phyloP scores from a whole-genome alignment of 2,113 vertebrate species.

The Microtus oregoni region DNA sequence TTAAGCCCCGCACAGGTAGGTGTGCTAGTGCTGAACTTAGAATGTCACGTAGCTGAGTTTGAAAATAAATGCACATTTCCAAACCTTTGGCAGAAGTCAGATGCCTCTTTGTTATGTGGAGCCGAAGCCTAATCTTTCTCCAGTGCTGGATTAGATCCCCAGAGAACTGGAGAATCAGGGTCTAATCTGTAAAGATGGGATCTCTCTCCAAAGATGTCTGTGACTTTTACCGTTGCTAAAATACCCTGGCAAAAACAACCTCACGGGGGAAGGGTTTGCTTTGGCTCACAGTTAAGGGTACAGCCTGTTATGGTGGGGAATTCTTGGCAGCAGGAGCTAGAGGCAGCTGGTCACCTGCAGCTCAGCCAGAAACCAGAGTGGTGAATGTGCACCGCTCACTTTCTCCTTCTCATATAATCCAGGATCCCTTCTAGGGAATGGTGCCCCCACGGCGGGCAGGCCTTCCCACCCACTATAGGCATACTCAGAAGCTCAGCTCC shows the following conservation, averaged over 20 bases:
- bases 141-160: background rate
- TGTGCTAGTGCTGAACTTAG: conserved; percentile 89
- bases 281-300: background rate
- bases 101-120: conserved; percentile 67
- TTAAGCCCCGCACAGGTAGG: conserved; percentile 90
- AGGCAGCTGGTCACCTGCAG: background rate
- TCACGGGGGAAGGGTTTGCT: background rate
- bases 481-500: too few species aligned
- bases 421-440: background rate
- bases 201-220: background rate
- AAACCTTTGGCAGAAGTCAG: conserved; percentile 62
- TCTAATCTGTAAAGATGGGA: background rate
- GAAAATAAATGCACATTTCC: conserved; percentile 92
- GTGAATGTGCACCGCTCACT: background rate
- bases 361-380: background rate
- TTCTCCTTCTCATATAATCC: background rate
- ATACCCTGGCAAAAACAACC: background rate
- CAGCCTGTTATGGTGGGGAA: background rate
- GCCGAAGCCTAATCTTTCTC: background rate
- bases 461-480: background rate
- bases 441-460: background rate
- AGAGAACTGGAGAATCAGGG: background rate
- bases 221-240: background rate
- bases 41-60: conserved; percentile 91
- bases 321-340: background rate